These are phyloP conservation scores for Thaumatotibia leucotreta DNA, from an alignment of 1,140 invertebrate species.

Conservation along the genomic window DNA sequence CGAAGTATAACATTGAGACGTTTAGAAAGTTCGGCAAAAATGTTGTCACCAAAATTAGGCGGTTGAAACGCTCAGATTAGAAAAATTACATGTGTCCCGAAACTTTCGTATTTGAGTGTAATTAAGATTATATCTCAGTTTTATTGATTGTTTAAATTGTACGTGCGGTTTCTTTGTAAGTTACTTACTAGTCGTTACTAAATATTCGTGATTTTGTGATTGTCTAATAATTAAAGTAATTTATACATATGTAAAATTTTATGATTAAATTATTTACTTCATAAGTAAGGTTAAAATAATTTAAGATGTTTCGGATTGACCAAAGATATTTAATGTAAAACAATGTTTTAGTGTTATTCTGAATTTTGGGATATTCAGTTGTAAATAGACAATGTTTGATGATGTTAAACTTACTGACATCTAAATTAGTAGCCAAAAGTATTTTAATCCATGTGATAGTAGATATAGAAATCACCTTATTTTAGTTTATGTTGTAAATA, in stretches of 20 bases:
- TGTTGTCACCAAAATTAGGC: no score
- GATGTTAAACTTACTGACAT: constrained; percentile 42
- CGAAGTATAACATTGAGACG: no score
- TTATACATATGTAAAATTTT: constrained; percentile 5
- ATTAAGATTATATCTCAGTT: no score
- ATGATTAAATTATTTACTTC: constrained; percentile 4
- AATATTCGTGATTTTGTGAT: background rate
- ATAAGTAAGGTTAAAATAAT: constrained; percentile 16
- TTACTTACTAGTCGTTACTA: background rate
- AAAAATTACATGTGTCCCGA: no score
- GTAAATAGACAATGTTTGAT: constrained; percentile 45
- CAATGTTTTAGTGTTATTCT: constrained; percentile 49
- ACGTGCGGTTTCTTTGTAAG: no score
- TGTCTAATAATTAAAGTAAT: background rate
- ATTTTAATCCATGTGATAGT: constrained; percentile 72
- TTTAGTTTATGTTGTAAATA: background rate
- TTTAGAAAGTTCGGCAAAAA: no score
- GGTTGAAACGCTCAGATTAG: no score
- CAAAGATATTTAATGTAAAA: constrained; percentile 54
- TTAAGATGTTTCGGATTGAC: constrained; percentile 35
- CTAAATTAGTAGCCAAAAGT: constrained; percentile 44
- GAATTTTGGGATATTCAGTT: constrained; percentile 41
- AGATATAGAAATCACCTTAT: constrained; percentile 38
- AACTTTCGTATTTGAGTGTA: no score
- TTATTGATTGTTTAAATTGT: no score